Evolutionary conservation across 2,888 invertebrate species (phyloP).

Genomic region (Apoda limacodes): DNA sequence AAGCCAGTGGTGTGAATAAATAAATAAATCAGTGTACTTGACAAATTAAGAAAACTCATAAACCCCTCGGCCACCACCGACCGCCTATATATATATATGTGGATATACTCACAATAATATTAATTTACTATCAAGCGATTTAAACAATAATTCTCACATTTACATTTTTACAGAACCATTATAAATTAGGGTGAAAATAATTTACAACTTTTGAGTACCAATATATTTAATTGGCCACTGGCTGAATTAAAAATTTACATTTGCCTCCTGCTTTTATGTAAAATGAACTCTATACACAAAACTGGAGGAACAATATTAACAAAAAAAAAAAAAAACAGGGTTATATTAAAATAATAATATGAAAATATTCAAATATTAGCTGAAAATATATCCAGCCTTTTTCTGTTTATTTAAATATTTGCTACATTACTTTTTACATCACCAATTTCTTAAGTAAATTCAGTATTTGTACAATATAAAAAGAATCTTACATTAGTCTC

Average conservation of each 20-base stretch:
- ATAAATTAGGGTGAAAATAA: constrained; percentile 35
- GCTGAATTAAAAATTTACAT: constrained; percentile 65
- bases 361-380: constrained; percentile 69
- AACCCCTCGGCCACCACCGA: too few relatives aligned
- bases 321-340: constrained; percentile 60
- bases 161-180: too few relatives aligned
- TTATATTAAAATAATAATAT: constrained; percentile 71
- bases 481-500: constrained; percentile 64
- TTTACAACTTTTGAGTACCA: constrained; percentile 57
- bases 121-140: too few relatives aligned
- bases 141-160: too few relatives aligned
- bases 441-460: constrained; percentile 70
- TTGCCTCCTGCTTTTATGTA: constrained; percentile 45
- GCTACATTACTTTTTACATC: constrained; percentile 70
- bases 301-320: constrained; percentile 61
- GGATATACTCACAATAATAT: too few relatives aligned
- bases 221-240: constrained; percentile 68
- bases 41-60: too few relatives aligned
- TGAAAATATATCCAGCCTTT: constrained; percentile 62
- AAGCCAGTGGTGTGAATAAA: too few relatives aligned
- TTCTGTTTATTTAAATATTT: constrained; percentile 69
- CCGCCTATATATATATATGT: too few relatives aligned
- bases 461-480: constrained; percentile 71
- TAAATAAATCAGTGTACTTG: too few relatives aligned
- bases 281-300: constrained; percentile 50